Evolutionary conservation across 1,140 invertebrate genomes (phyloP), one percentile per base, ranked within the genome.

Genomic region (Agrilus planipennis): DNA sequence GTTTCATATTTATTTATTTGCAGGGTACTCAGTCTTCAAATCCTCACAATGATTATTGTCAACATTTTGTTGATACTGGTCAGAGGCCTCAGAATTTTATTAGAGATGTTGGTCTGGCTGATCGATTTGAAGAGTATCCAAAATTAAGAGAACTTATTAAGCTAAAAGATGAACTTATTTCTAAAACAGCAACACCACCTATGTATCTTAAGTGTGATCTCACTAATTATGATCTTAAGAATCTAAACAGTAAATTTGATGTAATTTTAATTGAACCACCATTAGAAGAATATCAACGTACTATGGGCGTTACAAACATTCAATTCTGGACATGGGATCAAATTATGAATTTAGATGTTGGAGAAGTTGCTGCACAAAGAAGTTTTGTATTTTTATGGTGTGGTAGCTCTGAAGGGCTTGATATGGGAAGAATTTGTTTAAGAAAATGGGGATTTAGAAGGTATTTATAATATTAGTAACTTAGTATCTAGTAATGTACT

Each of bases 21-120:
- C 55, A 94, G 86, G 93, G 94, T 12, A 96, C 92, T 15, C 93
- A 97, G 63, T 96, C 91, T 47, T 93, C 90, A 10, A 98, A 98
- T 72, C 93, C 93, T 1, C 93, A 99, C 61, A 99, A 99, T 74
- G 94, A 98, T 65, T 99, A 99, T 57, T 96, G 92, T 63, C 93
- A 99, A 61, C 90, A 99, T 65, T 98, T 97, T 71, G 92, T 99
- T 3, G 93, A 98, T 64, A 96, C 92, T 0, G 93, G 93, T 0
- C 92, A 98, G 62, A 69, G 93, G 42, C 93, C 93, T 3, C 93
- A 98, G 63, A 99, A 99, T 68, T 98, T 96, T 60, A 98, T 99
- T 42, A 66, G 93, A 41, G 93, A 98, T 67, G 90, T 95, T 16
- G 93, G 92, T 2, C 65, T 98, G 1, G 89, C 89, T 0, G 93